Base-by-base conservation (phyloP, 2,113 vertebrate species). In the Phocoena phocoena region DNA sequence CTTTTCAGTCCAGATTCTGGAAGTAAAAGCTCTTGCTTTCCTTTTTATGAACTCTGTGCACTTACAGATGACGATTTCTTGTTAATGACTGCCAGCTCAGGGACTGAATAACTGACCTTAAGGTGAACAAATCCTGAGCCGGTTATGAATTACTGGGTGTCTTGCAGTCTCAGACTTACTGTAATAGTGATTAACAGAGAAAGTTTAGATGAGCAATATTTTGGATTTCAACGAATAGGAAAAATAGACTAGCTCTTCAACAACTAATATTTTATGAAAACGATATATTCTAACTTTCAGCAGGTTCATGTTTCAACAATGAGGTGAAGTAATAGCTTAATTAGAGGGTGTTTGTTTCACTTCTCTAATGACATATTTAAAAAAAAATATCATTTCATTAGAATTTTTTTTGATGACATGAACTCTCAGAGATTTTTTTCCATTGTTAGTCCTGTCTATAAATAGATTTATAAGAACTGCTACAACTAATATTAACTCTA, bases 181-280 rank as follows among this genome's bases (percentile, higher is more conserved):
- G 65, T 65, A 97, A 96, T n/a, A 25, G 62, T 93, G 89, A 97
- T 80, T 97, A 94, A 92, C 60, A 25, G 3, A 47, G 83, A 87
- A 93, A 74, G 90, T 95, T 96, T 80, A 86, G 92, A 95, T 92
- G 95, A 97, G 77, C 91, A 97, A 90, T 82, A 76, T 65, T 92
- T 97, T 97, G 94, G 81, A 97, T 82, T 83, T 93, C 68, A 97
- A 84, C 60, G 50, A 87, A 95, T 20, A 95, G 92, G 94, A 71
- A 93, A 93, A 89, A 44, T 71, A 90, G 50, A 95, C 82, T 47
- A 92, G 70, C 50, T 86, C 88, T 82, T 92, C 85, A 74, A 88
- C 81, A 93, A 96, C 62, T 81, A 94, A 70, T 95, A 87, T 73
- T 97, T 97, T 90, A 86, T 83, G 88, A 94, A 96, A 94, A 88